A percentile compares a stretch with the other conserved stretches of the same genome.
Conservation (phyloP, 2,888 invertebrate species). For the Dione juno region DNA sequence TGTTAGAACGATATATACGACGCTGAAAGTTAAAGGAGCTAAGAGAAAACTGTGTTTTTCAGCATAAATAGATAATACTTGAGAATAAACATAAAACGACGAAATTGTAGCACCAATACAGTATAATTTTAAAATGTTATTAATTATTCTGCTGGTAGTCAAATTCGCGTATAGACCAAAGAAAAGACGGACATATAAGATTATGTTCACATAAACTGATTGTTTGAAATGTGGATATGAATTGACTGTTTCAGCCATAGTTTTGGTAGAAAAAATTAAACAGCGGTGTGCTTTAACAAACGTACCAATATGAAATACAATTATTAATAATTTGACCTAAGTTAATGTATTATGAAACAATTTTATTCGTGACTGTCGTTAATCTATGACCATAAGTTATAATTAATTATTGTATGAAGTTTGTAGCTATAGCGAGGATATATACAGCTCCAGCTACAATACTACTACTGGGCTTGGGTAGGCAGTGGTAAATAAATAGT, state of each 20-base stretch:
- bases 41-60: background rate
- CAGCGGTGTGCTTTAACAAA: background rate
- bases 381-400: background rate
- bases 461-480: too few relatives aligned
- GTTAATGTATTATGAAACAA: slow-evolving; percentile 4
- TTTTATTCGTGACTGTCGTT: background rate
- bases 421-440: too few relatives aligned
- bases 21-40: background rate
- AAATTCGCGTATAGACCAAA: background rate
- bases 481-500: too few relatives aligned
- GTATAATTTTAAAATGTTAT: slow-evolving; percentile 1
- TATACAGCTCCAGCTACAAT: background rate
- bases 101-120: background rate
- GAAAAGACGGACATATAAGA: background rate
- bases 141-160: background rate
- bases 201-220: background rate
- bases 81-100: background rate
- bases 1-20: background rate
- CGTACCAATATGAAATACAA: background rate
- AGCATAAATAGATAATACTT: background rate
- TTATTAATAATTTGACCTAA: background rate
- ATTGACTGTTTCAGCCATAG: background rate
- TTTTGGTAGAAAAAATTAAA: background rate
- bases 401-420: background rate
- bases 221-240: background rate